Evolutionary conservation across 2,797 vertebrate species (phyloP).

Genomic region (Corythornis leucogaster): DNA sequence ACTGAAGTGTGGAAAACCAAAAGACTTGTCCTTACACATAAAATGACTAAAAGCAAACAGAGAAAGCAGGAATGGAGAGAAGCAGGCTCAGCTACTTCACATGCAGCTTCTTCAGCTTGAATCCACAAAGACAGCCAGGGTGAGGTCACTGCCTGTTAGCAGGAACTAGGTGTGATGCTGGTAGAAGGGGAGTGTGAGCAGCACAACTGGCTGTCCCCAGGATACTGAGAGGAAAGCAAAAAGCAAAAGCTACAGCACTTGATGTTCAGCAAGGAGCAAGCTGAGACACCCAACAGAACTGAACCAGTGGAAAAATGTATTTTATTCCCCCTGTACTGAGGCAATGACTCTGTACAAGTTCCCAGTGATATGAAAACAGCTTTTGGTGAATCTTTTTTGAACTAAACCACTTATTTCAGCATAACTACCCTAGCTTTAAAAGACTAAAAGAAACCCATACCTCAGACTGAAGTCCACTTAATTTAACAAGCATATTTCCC

Average conservation of each 20-base stretch:
- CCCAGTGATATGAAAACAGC: neutral
- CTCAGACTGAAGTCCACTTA: neutral
- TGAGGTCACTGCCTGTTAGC: neutral
- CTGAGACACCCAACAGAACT: neutral
- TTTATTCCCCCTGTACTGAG: slow-evolving; percentile 46
- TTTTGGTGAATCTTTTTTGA: neutral
- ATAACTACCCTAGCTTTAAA: neutral
- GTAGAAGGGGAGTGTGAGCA: neutral
- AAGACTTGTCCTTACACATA: neutral
- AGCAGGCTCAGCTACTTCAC: neutral
- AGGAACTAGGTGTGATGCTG: neutral
- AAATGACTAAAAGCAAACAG: neutral
- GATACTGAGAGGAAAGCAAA: neutral
- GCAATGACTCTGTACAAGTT: neutral
- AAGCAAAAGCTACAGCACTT: neutral
- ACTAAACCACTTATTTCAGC: neutral
- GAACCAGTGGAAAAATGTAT: slow-evolving; percentile 50
- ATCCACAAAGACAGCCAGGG: neutral
- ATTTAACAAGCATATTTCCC: neutral
- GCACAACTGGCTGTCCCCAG: neutral
- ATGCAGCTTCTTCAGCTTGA: neutral
- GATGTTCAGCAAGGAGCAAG: neutral
- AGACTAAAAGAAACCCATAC: neutral
- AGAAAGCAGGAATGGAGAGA: neutral
- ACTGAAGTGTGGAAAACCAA: neutral